Evolutionary conservation across 2,113 vertebrate genomes (phyloP).

Genomic region (Toxotes chatareus): DNA sequence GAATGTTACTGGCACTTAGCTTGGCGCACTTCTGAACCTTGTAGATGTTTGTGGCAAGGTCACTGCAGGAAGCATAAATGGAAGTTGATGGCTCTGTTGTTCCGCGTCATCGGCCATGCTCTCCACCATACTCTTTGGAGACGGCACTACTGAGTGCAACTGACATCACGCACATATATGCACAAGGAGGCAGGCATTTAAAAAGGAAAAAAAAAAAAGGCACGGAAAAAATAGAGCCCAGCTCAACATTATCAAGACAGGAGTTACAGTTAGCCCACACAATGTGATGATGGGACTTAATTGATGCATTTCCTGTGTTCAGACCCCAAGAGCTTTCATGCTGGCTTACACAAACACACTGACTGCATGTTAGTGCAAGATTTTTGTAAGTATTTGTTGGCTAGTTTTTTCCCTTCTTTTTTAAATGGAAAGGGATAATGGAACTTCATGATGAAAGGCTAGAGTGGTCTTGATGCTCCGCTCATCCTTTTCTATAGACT

Average conservation of each 20-base stretch:
- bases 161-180: constrained; percentile 70
- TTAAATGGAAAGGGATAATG: constrained; percentile 64
- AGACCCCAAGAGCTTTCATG: constrained; percentile 58
- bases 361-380: constrained; percentile 43
- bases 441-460: constrained; percentile 69
- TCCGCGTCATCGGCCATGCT: constrained; percentile 76
- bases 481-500: constrained; percentile 57
- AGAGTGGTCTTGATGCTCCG: constrained; percentile 67
- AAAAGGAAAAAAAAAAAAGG: constrained; percentile 27
- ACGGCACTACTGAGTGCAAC: constrained; percentile 71
- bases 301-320: constrained; percentile 69
- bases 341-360: constrained; percentile 39
- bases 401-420: constrained; percentile 38
- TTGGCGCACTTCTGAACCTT: constrained; percentile 67
- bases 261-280: constrained; percentile 83
- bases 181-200: constrained; percentile 67
- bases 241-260: constrained; percentile 74
- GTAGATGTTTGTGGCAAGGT: constrained; percentile 76
- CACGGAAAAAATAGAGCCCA: constrained; percentile 54
- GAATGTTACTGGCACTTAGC: constrained; percentile 75
- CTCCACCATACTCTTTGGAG: constrained; percentile 65
- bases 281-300: constrained; percentile 70
- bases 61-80: constrained; percentile 78
- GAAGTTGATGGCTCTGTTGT: constrained; percentile 82
- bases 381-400: constrained; percentile 44